Percentiles rank a stretch among this genome's conserved stretches.
phyloP scores from a whole-genome alignment of 2,888 invertebrate species.

The Agonopterix alstromeriana region DNA sequence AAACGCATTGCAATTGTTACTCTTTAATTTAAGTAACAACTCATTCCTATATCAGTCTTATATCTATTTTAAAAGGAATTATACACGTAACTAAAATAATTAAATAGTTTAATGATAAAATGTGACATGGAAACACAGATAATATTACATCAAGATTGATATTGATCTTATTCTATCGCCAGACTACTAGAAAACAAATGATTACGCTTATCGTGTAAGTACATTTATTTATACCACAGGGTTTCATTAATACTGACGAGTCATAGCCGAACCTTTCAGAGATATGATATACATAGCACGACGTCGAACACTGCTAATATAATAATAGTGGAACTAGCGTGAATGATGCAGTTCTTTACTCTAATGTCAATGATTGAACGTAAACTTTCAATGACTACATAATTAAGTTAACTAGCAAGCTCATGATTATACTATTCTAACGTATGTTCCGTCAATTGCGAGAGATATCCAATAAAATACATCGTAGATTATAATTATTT shows the following conservation, averaged over 20 bases:
- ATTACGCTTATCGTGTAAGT: slow-evolving; percentile 39
- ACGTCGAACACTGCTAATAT: not conserved
- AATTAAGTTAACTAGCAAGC: slow-evolving; percentile 35
- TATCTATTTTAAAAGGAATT: slow-evolving; percentile 44
- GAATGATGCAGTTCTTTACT: not conserved
- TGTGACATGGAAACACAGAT: slow-evolving; percentile 35
- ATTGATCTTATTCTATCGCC: slow-evolving; percentile 48
- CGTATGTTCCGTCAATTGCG: slow-evolving; percentile 25
- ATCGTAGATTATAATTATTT: slow-evolving; percentile 15
- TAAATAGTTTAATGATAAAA: slow-evolving; percentile 2
- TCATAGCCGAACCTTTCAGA: slow-evolving; percentile 52
- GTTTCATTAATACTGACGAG: slow-evolving; percentile 68
- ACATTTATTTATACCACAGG: slow-evolving; percentile 53
- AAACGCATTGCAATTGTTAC: slow-evolving; percentile 22
- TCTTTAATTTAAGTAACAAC: slow-evolving; percentile 24
- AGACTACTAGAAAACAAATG: slow-evolving; percentile 51
- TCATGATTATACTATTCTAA: slow-evolving; percentile 40
- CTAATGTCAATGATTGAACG: not conserved
- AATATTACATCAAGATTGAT: slow-evolving; percentile 45
- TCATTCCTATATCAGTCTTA: slow-evolving; percentile 68
- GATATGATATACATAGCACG: slow-evolving; percentile 52
- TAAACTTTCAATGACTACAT: not conserved
- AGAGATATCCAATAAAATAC: slow-evolving; percentile 15
- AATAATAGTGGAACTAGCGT: not conserved
- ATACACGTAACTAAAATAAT: not conserved